Evolutionary conservation across 1,140 invertebrate species (phyloP), one percentile per base, ranked within the genome.

Genomic region (Sinella curviseta): DNA sequence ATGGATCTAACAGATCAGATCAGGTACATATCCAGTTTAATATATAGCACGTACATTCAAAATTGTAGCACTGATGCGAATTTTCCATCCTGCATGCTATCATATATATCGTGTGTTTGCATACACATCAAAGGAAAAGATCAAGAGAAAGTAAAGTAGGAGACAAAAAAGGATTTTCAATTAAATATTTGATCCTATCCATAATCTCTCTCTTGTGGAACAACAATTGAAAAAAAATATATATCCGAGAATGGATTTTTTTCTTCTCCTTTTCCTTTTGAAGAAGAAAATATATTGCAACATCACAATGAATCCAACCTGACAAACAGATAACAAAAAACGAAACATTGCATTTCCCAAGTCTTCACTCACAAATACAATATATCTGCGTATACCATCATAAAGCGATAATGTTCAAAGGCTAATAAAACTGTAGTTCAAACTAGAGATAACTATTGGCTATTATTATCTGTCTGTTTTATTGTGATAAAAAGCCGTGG

Each of bases 121-220:
- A 70, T 33, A 70, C 65, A 70, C 65, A 70, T 70, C 65, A 70
- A 70, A 80, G 75, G 65, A 26, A 34, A 80, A 76, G 78, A 80
- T 80, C 78, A 80, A 77, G 75, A 34, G 78, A 77, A 77, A 80
- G 65, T 77, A 60, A 48, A 48, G 39, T 8, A 65, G 78, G n/a
- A 77, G 74, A 76, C 70, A 79, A 80, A 80, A 78, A 77, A 80
- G 77, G 78, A 80, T 76, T 80, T 80, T 80, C 78, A 80, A 80
- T 80, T 80, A 80, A 80, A 80, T 80, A 80, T 80, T 80, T 80
- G 78, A 80, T 80, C 78, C 31, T 70, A 70, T 70, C 65, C 31
- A 33, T 70, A 70, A 70, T 31, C 26, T 70, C 65, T 33, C 2
- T 70, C 28, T 70, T 70, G 65, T 31, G 31, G 31, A 30, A 33